phyloP scores from a whole-genome alignment of 2,888 invertebrate species.

The Lagria hirta region DNA sequence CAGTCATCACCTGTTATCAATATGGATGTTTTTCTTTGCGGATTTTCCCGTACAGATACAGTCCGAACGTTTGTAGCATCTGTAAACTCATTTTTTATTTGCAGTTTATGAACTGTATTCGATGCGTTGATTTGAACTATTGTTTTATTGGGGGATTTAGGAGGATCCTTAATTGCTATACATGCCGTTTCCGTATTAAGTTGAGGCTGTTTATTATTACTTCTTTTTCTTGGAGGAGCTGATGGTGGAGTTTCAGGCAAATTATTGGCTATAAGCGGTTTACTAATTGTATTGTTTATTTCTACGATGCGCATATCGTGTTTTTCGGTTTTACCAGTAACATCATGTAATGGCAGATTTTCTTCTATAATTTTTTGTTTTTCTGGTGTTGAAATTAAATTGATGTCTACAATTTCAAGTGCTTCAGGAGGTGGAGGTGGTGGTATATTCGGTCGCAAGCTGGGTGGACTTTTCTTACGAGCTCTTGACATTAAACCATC shows the following conservation, averaged over 20 bases:
- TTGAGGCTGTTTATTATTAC: slow-evolving; percentile 46
- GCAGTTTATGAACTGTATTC: slow-evolving; percentile 57
- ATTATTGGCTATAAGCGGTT: too few species aligned
- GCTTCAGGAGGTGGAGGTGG: slow-evolving; percentile 55
- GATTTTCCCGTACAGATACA: slow-evolving; percentile 45
- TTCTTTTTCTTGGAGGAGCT: slow-evolving; percentile 52
- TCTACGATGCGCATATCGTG: not conserved
- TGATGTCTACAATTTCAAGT: slow-evolving; percentile 18
- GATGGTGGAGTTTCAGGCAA: slow-evolving; percentile 44
- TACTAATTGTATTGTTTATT: not conserved
- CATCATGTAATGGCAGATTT: not conserved
- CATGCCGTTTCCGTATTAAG: slow-evolving; percentile 32
- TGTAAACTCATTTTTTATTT: slow-evolving; percentile 57
- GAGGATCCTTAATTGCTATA: slow-evolving; percentile 28
- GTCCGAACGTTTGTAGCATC: slow-evolving; percentile 40
- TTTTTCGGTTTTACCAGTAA: not conserved
- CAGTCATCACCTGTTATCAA: slow-evolving; percentile 73
- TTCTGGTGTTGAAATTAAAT: not conserved
- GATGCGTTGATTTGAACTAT: slow-evolving; percentile 55
- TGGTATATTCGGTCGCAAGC: slow-evolving; percentile 53
- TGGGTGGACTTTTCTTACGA: slow-evolving; percentile 38
- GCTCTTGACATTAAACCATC: slow-evolving; percentile 42
- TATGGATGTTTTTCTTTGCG: slow-evolving; percentile 65
- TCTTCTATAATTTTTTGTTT: slow-evolving; percentile 1
- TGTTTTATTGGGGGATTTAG: slow-evolving; percentile 47